A percentile compares a stretch with the other conserved stretches of the same genome.
These are phyloP conservation scores for Saimiri boliviensis DNA, from an alignment of 2,113 vertebrate genomes.

Conservation along the genomic window DNA sequence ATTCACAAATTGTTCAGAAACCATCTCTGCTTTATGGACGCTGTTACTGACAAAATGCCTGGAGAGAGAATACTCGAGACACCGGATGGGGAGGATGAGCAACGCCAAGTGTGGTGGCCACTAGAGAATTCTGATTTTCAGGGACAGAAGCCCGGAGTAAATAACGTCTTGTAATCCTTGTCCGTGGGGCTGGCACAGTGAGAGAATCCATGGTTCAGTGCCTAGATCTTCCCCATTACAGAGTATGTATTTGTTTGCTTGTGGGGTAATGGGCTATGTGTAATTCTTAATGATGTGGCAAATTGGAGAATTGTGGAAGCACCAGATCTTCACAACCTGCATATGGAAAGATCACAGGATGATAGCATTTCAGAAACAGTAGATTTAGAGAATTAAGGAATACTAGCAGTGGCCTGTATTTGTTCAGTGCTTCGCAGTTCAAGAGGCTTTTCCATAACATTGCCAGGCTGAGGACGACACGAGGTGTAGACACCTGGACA, in stretches of 20 bases:
- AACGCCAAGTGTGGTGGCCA: slow-evolving; percentile 62
- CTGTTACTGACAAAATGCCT: slow-evolving; percentile 69
- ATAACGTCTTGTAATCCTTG: slow-evolving; percentile 53
- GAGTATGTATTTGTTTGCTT: slow-evolving; percentile 58
- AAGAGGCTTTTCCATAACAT: not conserved
- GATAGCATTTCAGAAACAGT: not conserved
- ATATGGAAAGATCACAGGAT: not conserved
- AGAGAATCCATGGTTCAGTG: slow-evolving; percentile 60
- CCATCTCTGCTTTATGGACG: slow-evolving; percentile 72
- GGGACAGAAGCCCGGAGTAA: slow-evolving; percentile 65
- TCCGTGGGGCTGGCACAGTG: not conserved
- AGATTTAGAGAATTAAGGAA: not conserved
- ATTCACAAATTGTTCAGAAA: slow-evolving; percentile 69
- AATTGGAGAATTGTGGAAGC: slow-evolving; percentile 62
- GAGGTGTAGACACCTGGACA: not conserved
- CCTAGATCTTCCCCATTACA: slow-evolving; percentile 50
- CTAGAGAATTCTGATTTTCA: slow-evolving; percentile 59
- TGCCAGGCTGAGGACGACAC: not conserved
- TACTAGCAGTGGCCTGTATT: not conserved
- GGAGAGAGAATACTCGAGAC: slow-evolving; percentile 65
- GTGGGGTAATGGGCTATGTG: slow-evolving; percentile 71
- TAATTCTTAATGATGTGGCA: slow-evolving; percentile 66
- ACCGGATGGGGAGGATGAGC: slow-evolving; percentile 64
- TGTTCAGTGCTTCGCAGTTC: not conserved
- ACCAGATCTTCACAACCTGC: not conserved